Evolutionary conservation across 1,140 invertebrate genomes (phyloP), one percentile per base, ranked within the genome.

Genomic region (Sycophila sp.): DNA sequence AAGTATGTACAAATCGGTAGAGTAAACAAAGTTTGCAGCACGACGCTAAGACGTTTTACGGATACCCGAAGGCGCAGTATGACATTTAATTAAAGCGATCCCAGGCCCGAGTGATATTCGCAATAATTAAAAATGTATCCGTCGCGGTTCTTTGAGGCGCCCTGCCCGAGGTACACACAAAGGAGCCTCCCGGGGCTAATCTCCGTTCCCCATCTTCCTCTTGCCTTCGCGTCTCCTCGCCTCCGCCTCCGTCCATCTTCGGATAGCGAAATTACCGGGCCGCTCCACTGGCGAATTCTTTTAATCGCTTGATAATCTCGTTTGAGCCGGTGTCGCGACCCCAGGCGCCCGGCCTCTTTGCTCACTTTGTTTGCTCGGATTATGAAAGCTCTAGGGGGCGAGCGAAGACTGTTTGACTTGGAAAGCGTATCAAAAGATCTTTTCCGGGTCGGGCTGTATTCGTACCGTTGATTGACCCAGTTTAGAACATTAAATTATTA

Each of bases 101-200:
- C 77, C 76, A 74, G 68, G 36, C 71, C 72, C 69, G 73, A 81
- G 76, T 81, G 81, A 84, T 86, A 85, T 84, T 86, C 81, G 78
- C 85, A 76, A 80, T 81, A 86, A 86, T 86, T 86, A 86, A 85
- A 86, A 86, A 85, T 86, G 82, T 85, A 85, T 84, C 78, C 81
- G 75, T 82, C 79, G 78, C 78, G 82, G 82, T 81, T 84, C 83
- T 85, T 86, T 86, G 83, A 84, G 80, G 42, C 22, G 17, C 6
- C 80, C 77, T 77, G 78, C 76, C 7, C 26, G 34, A 60, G 34
- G 5, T n/a, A n/a, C 34, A 56, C 71, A 83, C 81, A 84, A 85
- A 85, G 80, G 72, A 81, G 76, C 78, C 79, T 78, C 80, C 80
- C 74, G 80, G 77, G 81, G 81, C 80, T 81, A 83, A 83, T 84